A percentile compares a stretch with the other conserved stretches of the same genome.
Conservation (phyloP, 2,113 vertebrate species). For the Panurus biarmicus region DNA sequence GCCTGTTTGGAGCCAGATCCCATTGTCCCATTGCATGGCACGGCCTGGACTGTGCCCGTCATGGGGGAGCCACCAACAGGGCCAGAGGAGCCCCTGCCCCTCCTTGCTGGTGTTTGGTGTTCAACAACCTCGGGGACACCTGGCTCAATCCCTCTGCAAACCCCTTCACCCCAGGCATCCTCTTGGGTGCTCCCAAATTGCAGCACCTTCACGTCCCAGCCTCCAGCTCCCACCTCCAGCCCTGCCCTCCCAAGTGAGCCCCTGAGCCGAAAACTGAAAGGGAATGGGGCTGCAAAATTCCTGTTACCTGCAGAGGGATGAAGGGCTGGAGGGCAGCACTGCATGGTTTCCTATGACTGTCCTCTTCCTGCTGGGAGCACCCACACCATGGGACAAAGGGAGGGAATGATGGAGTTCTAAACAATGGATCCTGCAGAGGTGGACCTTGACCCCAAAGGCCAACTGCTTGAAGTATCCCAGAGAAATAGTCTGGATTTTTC, state of each 20-base stretch:
- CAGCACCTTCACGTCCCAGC: neutral
- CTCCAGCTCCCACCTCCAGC: neutral
- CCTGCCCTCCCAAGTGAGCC: neutral
- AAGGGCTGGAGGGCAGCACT: accelerated
- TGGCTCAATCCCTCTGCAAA: neutral
- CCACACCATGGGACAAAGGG: neutral
- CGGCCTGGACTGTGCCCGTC: neutral
- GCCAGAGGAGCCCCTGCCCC: neutral
- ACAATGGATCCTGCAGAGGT: neutral
- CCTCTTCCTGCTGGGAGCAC: neutral
- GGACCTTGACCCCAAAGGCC: neutral
- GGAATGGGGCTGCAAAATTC: accelerated
- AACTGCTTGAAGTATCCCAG: neutral
- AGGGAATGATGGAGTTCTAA: neutral
- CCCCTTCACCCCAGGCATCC: neutral
- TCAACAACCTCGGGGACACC: accelerated
- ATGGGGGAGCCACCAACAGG: neutral
- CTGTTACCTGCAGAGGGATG: neutral
- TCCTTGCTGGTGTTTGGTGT: neutral
- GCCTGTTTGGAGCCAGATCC: neutral
- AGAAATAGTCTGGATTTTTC: neutral
- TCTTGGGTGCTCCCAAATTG: neutral
- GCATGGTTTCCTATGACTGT: accelerated
- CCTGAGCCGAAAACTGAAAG: neutral
- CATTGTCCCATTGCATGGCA: accelerated